These are phyloP conservation scores for Sciaenops ocellatus DNA, from an alignment of 2,797 vertebrate genomes.

Conservation along the genomic window DNA sequence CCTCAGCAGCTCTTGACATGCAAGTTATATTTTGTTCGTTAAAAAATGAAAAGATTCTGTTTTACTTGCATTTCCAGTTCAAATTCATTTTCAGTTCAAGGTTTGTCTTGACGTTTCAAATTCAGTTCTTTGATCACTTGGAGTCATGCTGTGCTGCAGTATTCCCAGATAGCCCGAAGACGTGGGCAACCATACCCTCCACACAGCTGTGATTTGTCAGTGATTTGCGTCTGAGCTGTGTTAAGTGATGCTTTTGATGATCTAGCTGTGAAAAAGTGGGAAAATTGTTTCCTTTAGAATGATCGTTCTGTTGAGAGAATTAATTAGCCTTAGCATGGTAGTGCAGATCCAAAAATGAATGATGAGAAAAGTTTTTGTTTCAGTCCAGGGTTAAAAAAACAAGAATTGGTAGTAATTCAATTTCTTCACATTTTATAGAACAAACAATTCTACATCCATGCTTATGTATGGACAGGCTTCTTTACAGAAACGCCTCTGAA, in stretches of 20 bases:
- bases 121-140: slow-evolving; percentile 41
- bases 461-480: neutral
- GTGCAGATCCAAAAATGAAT: neutral
- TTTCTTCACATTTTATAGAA: neutral
- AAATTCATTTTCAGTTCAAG: slow-evolving; percentile 22
- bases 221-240: slow-evolving; percentile 16
- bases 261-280: neutral
- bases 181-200: slow-evolving; percentile 8
- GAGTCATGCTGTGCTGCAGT: slow-evolving; percentile 10
- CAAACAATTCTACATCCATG: neutral
- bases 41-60: neutral
- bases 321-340: neutral
- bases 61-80: slow-evolving; percentile 4
- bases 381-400: neutral
- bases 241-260: neutral
- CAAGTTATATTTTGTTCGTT: slow-evolving; percentile 2
- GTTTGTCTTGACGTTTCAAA: slow-evolving; percentile 19
- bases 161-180: slow-evolving; percentile 37
- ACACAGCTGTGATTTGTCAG: slow-evolving; percentile 32
- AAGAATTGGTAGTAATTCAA: neutral
- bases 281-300: slow-evolving; percentile 3
- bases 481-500: neutral
- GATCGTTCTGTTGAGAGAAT: neutral
- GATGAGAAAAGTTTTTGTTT: neutral
- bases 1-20: neutral